Percentiles rank a stretch among this genome's conserved stretches.
phyloP scores from a whole-genome alignment of 2,797 vertebrate species.

The Rousettus madagascariensis region DNA sequence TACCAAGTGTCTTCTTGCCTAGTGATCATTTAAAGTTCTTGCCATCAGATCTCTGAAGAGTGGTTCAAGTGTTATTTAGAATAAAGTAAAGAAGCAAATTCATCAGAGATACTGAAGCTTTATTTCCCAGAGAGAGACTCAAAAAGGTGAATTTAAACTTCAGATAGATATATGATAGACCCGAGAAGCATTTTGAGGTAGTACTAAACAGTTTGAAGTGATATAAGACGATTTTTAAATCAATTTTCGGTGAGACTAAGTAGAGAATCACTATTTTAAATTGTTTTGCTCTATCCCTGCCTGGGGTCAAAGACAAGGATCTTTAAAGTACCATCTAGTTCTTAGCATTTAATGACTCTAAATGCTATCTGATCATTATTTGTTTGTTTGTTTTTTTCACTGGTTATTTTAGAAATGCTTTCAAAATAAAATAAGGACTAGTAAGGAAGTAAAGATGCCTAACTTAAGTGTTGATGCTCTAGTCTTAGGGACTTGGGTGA shows the following conservation, averaged over 20 bases:
- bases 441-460: conserved; percentile 63
- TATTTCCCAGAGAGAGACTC: neutral
- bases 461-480: conserved; percentile 50
- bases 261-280: neutral
- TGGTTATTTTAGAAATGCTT: conserved; percentile 70
- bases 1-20: neutral
- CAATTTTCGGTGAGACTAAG: neutral
- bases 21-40: neutral
- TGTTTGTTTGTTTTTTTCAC: conserved; percentile 62
- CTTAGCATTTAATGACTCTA: conserved; percentile 38
- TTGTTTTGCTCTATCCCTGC: neutral
- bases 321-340: conserved; percentile 46
- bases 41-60: neutral
- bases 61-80: neutral
- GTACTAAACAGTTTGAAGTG: neutral
- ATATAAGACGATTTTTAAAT: conserved; percentile 21
- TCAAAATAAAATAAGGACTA: conserved; percentile 65
- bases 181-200: conserved; percentile 29
- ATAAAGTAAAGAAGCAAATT: neutral
- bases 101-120: neutral
- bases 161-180: neutral
- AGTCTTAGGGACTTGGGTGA: conserved; percentile 44
- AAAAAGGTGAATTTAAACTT: conserved; percentile 25
- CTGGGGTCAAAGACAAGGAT: neutral
- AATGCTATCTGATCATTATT: conserved; percentile 49